Evolutionary conservation across 2,888 invertebrate species (phyloP), one percentile per base, ranked within the genome.

Genomic region (Parapristionchus giblindavisi): DNA sequence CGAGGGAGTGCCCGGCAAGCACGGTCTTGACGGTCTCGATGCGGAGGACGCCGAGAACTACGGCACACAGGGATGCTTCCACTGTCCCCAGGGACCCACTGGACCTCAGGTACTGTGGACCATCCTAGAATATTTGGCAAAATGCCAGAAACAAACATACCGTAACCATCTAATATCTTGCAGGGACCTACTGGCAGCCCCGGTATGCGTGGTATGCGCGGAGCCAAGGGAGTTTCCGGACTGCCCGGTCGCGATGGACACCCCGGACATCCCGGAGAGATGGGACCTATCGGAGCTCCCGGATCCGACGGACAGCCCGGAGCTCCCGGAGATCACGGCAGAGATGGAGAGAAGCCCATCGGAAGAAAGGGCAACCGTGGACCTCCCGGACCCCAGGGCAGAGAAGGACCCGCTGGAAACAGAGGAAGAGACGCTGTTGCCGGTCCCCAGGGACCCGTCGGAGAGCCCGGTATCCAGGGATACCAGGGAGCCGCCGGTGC

Each of bases 151-250:
- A 21, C 14, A 48, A 48, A 14, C 14, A 48, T 21, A 14, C 21
- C 14, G 48, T 48, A 14, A 48, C 11, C 48, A 48, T 14, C 14
- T 14, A 11, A 8, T 27, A n/a, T 24, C 27, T 21, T 56, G 14
- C 81, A 78, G 24, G 84, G 84, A 76, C 78, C 78, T 58, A 80
- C 77, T 27, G 84, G 84, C 66, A 56, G 76, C 29, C 81, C 84
- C 54, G 85, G 85, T 75, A 78, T 85, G 72, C 79, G 83, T 36
- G 85, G 85, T 78, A 83, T 83, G 84, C 81, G 84, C 48, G 84
- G 84, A 77, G 80, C 81, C 43, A 78, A 82, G 56, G 84, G 84
- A 75, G 78, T 80, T 60, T 79, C 81, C 40, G 84, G 84, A 36
- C 74, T 76, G 58, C 83, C 83, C 72, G 84, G 84, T 65, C 75